A percentile compares a stretch with the other conserved stretches of the same genome.
These are phyloP conservation scores for Metaphire vulgaris DNA, from an alignment of 1,140 invertebrate genomes.

Conservation along the genomic window DNA sequence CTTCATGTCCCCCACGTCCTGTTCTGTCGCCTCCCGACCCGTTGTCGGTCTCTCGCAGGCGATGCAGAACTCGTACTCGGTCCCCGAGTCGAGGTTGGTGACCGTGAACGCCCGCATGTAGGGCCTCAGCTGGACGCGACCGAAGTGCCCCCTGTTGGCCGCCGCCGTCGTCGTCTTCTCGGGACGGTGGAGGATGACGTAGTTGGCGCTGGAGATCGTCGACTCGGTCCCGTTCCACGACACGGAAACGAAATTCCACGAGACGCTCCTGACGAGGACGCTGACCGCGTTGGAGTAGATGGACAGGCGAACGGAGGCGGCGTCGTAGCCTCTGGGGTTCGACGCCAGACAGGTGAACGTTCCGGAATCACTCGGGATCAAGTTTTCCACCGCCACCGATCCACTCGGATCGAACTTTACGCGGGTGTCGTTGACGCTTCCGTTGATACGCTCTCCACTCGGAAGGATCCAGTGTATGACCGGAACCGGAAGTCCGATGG, in stretches of 20 bases:
- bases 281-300: conserved; percentile 49
- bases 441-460: conserved; percentile 44
- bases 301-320: conserved; percentile 41
- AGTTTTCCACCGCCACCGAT: conserved; percentile 41
- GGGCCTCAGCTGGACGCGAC: conserved; percentile 36
- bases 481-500: conserved; percentile 50
- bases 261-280: conserved; percentile 43
- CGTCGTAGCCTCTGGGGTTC: conserved; percentile 39
- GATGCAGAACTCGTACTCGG: conserved; percentile 53
- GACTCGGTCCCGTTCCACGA: conserved; percentile 53
- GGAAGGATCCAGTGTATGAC: conserved; percentile 53
- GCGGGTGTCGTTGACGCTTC: conserved; percentile 38
- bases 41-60: conserved; percentile 44
- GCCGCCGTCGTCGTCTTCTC: background rate
- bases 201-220: conserved; percentile 44
- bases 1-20: background rate
- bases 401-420: conserved; percentile 42
- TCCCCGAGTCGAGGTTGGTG: conserved; percentile 47
- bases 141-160: conserved; percentile 28
- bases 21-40: too few species aligned
- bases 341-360: conserved; percentile 43
- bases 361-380: conserved; percentile 39
- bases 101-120: conserved; percentile 51
- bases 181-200: conserved; percentile 48
- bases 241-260: conserved; percentile 52